phyloP scores from a whole-genome alignment of 2,797 vertebrate genomes.

The Sebastes hopkinsi region DNA sequence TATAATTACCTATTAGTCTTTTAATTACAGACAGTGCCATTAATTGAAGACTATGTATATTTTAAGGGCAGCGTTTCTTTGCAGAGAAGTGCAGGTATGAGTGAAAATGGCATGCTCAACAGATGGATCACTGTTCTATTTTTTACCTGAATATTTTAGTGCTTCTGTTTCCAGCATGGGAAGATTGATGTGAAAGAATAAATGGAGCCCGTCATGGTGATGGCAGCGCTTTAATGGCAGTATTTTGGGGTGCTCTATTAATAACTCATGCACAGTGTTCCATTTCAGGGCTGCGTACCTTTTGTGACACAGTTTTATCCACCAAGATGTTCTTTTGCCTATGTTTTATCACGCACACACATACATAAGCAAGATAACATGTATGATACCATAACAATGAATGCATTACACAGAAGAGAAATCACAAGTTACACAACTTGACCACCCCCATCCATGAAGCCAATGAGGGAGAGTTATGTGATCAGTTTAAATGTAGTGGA shows the following conservation, averaged over 20 bases:
- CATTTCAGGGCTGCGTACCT: not conserved
- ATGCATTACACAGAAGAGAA: not conserved
- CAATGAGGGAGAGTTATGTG: slow-evolving; percentile 54
- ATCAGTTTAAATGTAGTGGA: slow-evolving; percentile 35
- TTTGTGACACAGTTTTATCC: not conserved
- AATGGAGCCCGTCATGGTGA: not conserved
- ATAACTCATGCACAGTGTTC: not conserved
- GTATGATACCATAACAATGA: not conserved
- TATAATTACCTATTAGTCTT: slow-evolving; percentile 9
- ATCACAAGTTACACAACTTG: slow-evolving; percentile 18
- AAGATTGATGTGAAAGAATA: not conserved
- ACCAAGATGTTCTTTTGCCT: not conserved
- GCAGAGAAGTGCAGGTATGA: not conserved
- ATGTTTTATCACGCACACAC: not conserved
- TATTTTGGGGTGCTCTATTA: not conserved
- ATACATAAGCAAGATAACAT: not conserved
- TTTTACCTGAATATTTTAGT: slow-evolving; percentile 3
- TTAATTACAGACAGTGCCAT: not conserved
- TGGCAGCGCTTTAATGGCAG: not conserved
- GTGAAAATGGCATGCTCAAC: not conserved
- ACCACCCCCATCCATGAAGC: slow-evolving; percentile 24
- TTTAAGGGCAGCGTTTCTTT: not conserved
- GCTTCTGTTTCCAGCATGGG: not conserved
- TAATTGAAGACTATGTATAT: not conserved
- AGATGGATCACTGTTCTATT: not conserved